Conservation (phyloP, 92 coral and sea anemone genomes). For the Scolanthus callimorphus region DNA sequence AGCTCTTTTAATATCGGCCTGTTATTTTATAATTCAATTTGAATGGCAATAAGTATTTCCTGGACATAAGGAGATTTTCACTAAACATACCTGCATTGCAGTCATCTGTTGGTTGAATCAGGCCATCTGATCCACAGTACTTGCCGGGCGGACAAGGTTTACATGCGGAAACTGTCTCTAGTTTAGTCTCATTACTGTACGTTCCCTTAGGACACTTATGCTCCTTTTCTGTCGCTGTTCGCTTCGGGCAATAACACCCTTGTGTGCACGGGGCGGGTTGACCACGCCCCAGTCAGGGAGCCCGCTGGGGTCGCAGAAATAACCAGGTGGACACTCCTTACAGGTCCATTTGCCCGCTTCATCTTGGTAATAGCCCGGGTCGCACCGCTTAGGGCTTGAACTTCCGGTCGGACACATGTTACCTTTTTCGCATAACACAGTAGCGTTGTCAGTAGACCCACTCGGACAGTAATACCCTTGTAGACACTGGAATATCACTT, state of each 20-base stretch:
- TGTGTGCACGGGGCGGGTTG: slow-evolving; percentile 83
- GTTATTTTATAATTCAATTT: too few relatives aligned
- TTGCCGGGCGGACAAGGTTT: slow-evolving; percentile 66
- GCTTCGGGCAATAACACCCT: slow-evolving; percentile 91
- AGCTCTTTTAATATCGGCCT: too few relatives aligned
- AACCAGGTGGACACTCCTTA: slow-evolving; percentile 71
- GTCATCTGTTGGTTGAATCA: slow-evolving; percentile 54
- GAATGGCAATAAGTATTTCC: too few relatives aligned
- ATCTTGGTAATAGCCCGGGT: slow-evolving; percentile 88
- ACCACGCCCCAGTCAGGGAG: slow-evolving; percentile 41
- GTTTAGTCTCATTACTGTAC: slow-evolving; percentile 71
- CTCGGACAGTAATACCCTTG: slow-evolving; percentile 98
- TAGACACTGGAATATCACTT: slow-evolving; percentile 85
- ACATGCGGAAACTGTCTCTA: slow-evolving; percentile 51
- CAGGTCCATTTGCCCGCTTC: slow-evolving; percentile 80
- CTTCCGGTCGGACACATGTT: slow-evolving; percentile 82
- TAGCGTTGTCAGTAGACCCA: slow-evolving; percentile 82
- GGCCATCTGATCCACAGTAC: slow-evolving; percentile 85
- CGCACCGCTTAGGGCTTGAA: slow-evolving; percentile 62
- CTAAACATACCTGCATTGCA: slow-evolving; percentile 94
- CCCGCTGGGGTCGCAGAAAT: slow-evolving; percentile 73
- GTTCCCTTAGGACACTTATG: slow-evolving; percentile 91
- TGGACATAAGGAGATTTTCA: too few relatives aligned
- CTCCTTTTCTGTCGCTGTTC: slow-evolving; percentile 76
- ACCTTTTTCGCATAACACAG: slow-evolving; percentile 82